Percentiles rank a stretch among this genome's conserved stretches.
phyloP scores from a whole-genome alignment of 2,888 invertebrate genomes.

The Drosophila leonis region DNA sequence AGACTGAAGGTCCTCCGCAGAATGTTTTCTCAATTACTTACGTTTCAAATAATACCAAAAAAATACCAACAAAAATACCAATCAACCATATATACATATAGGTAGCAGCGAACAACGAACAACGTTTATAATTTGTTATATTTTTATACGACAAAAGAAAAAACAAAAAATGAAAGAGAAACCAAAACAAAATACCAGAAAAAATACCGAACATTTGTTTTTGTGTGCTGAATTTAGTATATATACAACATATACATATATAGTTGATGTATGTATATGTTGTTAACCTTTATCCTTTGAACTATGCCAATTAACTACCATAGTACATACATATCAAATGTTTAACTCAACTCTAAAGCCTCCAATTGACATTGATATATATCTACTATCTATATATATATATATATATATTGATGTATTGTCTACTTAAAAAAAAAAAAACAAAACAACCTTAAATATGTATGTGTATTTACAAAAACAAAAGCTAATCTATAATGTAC shows the following conservation, averaged over 20 bases:
- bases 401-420: conserved; percentile 68
- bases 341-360: conserved; percentile 69
- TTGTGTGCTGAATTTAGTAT: conserved; percentile 58
- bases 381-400: conserved; percentile 1
- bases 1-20: conserved; percentile 81
- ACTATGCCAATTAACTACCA: conserved; percentile 68
- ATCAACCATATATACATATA: conserved; percentile 50
- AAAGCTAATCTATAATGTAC: conserved; percentile 66
- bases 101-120: conserved; percentile 68
- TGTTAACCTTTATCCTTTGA: conserved; percentile 56
- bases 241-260: conserved; percentile 21
- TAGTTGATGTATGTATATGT: conserved; percentile 29
- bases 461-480: conserved; percentile 40
- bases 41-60: conserved; percentile 30
- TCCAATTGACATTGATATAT: conserved; percentile 72
- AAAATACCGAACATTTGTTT: conserved; percentile 45
- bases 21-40: conserved; percentile 70
- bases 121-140: conserved; percentile 79
- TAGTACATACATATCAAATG: conserved; percentile 59
- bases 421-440: conserved; percentile 68
- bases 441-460: conserved; percentile 34
- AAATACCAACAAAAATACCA: conserved; percentile 27
- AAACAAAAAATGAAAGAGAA: conserved; percentile 20
- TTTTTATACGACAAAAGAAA: conserved; percentile 66
- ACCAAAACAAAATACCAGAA: conserved; percentile 14